Percentiles rank a stretch among this genome's conserved stretches.
Evolutionary conservation across 2,797 vertebrate species (phyloP).

Genomic region (Neostethus bicornis): DNA sequence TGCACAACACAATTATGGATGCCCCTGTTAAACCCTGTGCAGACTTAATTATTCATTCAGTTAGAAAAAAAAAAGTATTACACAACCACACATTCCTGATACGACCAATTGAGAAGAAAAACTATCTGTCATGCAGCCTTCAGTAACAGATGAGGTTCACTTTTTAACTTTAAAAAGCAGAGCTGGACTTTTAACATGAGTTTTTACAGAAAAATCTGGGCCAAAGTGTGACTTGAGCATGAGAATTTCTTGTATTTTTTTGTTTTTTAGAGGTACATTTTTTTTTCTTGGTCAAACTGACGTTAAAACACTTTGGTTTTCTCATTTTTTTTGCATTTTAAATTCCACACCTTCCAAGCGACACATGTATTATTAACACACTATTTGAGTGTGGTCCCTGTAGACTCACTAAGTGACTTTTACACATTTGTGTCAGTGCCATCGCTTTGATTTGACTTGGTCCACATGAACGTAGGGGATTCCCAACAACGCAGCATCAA

Average conservation of each 20-base stretch:
- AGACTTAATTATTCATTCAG: constrained; percentile 60
- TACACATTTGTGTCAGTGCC: constrained; percentile 59
- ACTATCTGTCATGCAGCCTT: constrained; percentile 24
- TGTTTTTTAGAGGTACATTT: constrained; percentile 24
- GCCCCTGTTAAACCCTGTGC: constrained; percentile 26
- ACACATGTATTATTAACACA: constrained; percentile 74
- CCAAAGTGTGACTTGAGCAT: constrained; percentile 26
- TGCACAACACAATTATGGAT: constrained; percentile 42
- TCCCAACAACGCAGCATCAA: constrained; percentile 49
- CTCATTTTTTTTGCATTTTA: constrained; percentile 26
- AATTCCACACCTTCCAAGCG: constrained; percentile 49
- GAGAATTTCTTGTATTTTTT: constrained; percentile 6
- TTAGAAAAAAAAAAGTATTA: constrained; percentile 61
- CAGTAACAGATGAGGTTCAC: constrained; percentile 27
- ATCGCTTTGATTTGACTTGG: constrained; percentile 67
- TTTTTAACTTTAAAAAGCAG: constrained; percentile 23
- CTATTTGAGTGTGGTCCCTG: constrained; percentile 46
- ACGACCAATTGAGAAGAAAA: constrained; percentile 18
- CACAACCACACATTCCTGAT: constrained; percentile 45
- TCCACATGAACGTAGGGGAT: constrained; percentile 56
- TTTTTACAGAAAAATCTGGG: constrained; percentile 46
- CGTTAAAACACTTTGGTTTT: constrained; percentile 29
- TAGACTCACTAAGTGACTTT: constrained; percentile 68
- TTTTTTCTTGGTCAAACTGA: constrained; percentile 15
- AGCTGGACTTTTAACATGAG: constrained; percentile 35